These are phyloP conservation scores for Plectrocnemia conspersa DNA, from an alignment of 1,140 invertebrate genomes.

Conservation along the genomic window DNA sequence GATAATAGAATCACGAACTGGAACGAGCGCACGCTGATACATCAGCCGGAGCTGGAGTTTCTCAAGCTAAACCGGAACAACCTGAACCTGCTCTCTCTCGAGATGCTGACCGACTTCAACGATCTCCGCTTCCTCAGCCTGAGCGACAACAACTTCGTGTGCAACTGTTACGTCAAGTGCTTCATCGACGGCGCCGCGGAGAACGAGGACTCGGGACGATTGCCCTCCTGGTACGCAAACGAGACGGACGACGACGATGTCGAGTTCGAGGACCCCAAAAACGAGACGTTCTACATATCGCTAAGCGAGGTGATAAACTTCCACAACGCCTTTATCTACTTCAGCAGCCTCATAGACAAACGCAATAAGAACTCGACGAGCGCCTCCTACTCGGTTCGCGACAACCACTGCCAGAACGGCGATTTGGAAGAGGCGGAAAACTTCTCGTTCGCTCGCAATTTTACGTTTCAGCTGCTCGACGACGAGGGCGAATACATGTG, in stretches of 20 bases:
- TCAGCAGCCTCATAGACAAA: conserved; percentile 17
- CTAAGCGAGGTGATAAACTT: conserved; percentile 18
- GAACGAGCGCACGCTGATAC: conserved; percentile 42
- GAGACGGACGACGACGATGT: neutral
- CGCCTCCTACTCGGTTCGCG: neutral
- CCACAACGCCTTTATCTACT: conserved; percentile 26
- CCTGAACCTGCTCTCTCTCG: conserved; percentile 49
- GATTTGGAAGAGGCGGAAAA: neutral
- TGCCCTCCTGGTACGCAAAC: conserved; percentile 22
- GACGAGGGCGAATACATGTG: conserved; percentile 38
- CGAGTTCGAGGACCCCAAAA: neutral
- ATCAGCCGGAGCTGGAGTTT: conserved; percentile 42
- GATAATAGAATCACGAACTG: conserved; percentile 51
- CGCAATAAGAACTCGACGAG: neutral
- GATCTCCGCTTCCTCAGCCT: conserved; percentile 43
- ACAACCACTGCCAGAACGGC: neutral
- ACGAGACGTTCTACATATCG: conserved; percentile 3
- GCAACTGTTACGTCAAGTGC: conserved; percentile 48
- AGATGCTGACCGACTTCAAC: conserved; percentile 49
- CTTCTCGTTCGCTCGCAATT: conserved; percentile 22
- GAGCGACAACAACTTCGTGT: conserved; percentile 52
- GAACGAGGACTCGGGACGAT: conserved; percentile 31
- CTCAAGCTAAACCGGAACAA: conserved; percentile 50
- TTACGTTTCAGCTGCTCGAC: conserved; percentile 39
- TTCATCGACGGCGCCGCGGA: conserved; percentile 45